phyloP scores from a whole-genome alignment of 2,797 vertebrate genomes.

The Hoplostethus mediterraneus region DNA sequence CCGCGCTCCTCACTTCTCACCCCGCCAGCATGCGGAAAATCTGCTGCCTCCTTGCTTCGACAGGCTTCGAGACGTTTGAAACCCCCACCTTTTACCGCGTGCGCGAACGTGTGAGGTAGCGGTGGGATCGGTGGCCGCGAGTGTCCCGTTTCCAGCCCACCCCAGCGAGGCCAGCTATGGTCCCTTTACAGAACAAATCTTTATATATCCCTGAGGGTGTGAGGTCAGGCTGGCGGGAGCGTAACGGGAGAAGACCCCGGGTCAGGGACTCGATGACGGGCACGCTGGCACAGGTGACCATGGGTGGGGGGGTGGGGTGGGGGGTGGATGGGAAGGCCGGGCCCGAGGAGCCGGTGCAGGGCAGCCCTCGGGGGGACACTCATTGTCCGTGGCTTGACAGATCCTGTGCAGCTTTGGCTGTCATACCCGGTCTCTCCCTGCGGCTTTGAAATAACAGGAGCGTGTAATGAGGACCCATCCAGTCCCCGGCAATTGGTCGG shows the following conservation, averaged over 20 bases:
- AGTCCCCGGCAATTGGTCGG: slow-evolving; percentile 58
- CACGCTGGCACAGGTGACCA: slow-evolving; percentile 76
- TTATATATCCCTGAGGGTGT: slow-evolving; percentile 81
- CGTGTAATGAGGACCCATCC: slow-evolving; percentile 67
- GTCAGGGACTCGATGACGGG: slow-evolving; percentile 76
- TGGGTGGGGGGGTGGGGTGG: slow-evolving; percentile 8
- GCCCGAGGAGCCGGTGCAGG: slow-evolving; percentile 43
- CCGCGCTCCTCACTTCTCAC: slow-evolving; percentile 50
- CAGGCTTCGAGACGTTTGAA: slow-evolving; percentile 46
- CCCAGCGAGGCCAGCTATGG: slow-evolving; percentile 52
- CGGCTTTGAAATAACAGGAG: slow-evolving; percentile 74
- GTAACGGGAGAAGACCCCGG: slow-evolving; percentile 77
- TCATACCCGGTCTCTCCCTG: slow-evolving; percentile 57
- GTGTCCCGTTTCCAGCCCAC: slow-evolving; percentile 73
- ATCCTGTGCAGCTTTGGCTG: slow-evolving; percentile 73
- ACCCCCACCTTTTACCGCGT: slow-evolving; percentile 38
- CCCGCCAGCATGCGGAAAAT: slow-evolving; percentile 60
- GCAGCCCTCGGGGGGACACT: slow-evolving; percentile 62
- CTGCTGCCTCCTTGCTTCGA: slow-evolving; percentile 40
- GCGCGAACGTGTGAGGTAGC: slow-evolving; percentile 51
- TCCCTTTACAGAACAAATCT: slow-evolving; percentile 78
- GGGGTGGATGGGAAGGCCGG: slow-evolving; percentile 36
- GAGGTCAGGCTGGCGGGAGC: slow-evolving; percentile 67
- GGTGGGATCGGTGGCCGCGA: slow-evolving; percentile 41
- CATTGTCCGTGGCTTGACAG: slow-evolving; percentile 64